These are phyloP conservation scores for Hassar affinis DNA, from an alignment of 2,113 vertebrate species.

Conservation along the genomic window DNA sequence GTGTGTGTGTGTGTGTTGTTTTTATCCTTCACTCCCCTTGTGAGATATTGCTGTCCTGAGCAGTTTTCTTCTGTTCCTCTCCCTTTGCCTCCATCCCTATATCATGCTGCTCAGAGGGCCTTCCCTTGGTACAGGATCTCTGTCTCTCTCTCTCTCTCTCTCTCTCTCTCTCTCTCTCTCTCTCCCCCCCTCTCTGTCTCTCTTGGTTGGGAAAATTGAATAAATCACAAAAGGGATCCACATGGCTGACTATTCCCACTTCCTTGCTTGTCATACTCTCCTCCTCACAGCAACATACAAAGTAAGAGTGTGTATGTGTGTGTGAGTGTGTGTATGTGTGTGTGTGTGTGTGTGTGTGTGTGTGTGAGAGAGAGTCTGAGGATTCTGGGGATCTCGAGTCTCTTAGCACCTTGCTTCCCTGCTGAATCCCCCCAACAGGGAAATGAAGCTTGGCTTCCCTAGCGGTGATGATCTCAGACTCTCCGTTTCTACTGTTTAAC, in stretches of 20 bases:
- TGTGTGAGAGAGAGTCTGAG: slow-evolving; percentile 18
- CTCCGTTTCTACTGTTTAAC: background rate
- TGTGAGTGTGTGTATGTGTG: no score
- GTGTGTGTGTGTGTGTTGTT: slow-evolving; percentile 1
- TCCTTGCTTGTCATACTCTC: slow-evolving; percentile 55
- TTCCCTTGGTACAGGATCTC: slow-evolving; percentile 45
- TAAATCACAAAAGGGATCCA: slow-evolving; percentile 63
- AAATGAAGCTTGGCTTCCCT: slow-evolving; percentile 54
- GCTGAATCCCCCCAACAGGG: slow-evolving; percentile 59
- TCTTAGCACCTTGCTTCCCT: slow-evolving; percentile 32
- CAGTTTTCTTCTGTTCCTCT: slow-evolving; percentile 22
- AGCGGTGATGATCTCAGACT: slow-evolving; percentile 23
- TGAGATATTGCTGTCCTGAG: slow-evolving; percentile 25
- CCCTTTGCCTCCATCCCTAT: slow-evolving; percentile 41
- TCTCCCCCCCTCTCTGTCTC: background rate
- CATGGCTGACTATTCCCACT: slow-evolving; percentile 53
- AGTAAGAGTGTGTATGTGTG: slow-evolving; percentile 12
- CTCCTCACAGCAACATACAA: slow-evolving; percentile 44
- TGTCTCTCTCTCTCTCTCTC: slow-evolving; percentile 33
- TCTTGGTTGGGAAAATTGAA: slow-evolving; percentile 59
- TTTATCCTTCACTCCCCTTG: slow-evolving; percentile 8
- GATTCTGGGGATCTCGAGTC: background rate
- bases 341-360: slow-evolving; percentile 24
- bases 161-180: background rate
- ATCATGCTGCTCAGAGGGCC: slow-evolving; percentile 42